Evolutionary conservation across 1,140 invertebrate species (phyloP), one percentile per base, ranked within the genome.

Genomic region (Magallana ariakensis): DNA sequence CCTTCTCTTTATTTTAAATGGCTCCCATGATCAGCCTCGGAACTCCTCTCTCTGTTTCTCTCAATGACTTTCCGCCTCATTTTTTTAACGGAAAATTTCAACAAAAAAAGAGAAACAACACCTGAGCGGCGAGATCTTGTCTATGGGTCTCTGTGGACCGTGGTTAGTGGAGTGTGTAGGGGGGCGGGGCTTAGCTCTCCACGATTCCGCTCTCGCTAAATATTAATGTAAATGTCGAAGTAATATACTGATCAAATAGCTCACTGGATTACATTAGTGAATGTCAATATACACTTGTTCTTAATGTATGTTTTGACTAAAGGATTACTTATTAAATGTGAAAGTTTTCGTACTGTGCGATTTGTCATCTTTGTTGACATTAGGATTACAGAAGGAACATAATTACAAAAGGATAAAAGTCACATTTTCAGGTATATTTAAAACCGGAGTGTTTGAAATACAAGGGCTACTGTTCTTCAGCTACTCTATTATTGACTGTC

Each of bases 281-380:
- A 75, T 75, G 66, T 75, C 66, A 75, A 75, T 75, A 75, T 75
- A 82, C 80, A 82, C 46, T 56, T 82, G 54, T 82, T 55, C 54
- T 82, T 82, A 82, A 84, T 84, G 82, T 84, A 84, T 84, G 82
- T 84, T 84, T 84, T 84, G 82, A 60, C 82, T 84, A 84, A 60
- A n/a, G 82, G 82, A 84, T 84, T 84, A 84, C 54, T 56, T 60
- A 84, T 57, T 84, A 56, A 84, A 84, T 84, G 82, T 84, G 22
- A 58, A 84, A 84, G 55, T 84, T 84, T 84, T 58, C 55, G 6
- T 60, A 26, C 22, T 84, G 55, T 56, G 55, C 19, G 82, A 33
- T 58, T 84, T 84, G 26, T 22, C 26, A 54, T 33, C 56, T n/a
- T 82, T 84, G 53, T 84, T 84, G 56, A 58, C 56, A 56, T 33